Evolutionary conservation across 2,888 invertebrate species (phyloP), one percentile per base, ranked within the genome.

Genomic region (Candidula unifasciata): DNA sequence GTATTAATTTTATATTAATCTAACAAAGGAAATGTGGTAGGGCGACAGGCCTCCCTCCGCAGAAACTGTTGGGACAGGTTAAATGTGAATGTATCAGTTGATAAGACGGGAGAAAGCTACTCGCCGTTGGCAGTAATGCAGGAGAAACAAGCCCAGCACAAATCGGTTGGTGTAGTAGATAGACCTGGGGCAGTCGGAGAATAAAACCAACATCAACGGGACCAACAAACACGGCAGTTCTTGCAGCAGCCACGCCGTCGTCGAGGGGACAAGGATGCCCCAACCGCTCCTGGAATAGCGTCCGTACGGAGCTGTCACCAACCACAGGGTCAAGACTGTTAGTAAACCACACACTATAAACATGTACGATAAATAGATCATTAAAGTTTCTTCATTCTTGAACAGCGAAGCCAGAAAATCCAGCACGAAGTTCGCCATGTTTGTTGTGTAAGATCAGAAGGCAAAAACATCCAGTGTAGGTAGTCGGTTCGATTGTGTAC

Each of bases 121-220:
- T 84, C 88, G 94, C 95, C 94, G 93, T 84, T 95, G 94, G 86
- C 94, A 91, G 88, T 95, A 95, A 89, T 95, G 95, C 18, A 92
- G 80, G 24, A 93, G 71, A 87, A 94, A 94, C 60, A 94, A 87
- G 3, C 87, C 30, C 8, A 94, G 78, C 13, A 94, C 89, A 8
- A 94, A 86, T 60, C 87, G 87, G 88, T 94, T 94, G 16, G 92
- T 87, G 60, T 86, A 68, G 82, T 87, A 64, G 3, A 80, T n/a
- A 35, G 88, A 60, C 30, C 85, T 85, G 24, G 90, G 88, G 54
- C 87, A 88, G 10, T 90, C 88, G 5, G 90, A 89, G 27, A 83
- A 82, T 8, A 89, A 54, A 1, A 91, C 54, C 8, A 93, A 84
- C n/a, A 89, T 57, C 8, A 93, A 30, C 10, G 94, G 93, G 16